phyloP scores from a whole-genome alignment of 1,140 invertebrate species.

The Argopecten irradians region DNA sequence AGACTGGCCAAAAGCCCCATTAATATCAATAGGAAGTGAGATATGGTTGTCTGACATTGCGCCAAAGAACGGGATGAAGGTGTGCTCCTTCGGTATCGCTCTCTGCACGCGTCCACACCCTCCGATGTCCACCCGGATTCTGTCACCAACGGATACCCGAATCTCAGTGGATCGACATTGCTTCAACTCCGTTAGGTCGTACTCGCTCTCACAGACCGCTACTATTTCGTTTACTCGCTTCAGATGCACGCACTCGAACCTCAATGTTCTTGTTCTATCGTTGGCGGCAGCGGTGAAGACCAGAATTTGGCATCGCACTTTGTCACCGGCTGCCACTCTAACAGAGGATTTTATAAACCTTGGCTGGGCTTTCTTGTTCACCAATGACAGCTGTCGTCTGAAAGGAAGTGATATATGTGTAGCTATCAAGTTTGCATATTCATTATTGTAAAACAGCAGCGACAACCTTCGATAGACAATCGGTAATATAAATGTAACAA shows the following conservation, averaged over 20 bases:
- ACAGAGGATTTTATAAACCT: background rate
- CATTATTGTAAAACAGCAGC: no score
- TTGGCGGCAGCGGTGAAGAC: background rate
- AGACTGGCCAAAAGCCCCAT: background rate
- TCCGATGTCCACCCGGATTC: background rate
- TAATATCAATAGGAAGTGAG: background rate
- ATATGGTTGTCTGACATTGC: background rate
- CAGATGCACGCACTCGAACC: background rate
- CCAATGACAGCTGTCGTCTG: background rate
- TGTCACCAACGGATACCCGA: background rate
- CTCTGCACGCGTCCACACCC: background rate
- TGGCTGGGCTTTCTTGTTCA: background rate
- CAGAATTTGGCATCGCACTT: background rate
- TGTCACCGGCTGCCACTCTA: background rate
- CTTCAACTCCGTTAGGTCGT: background rate
- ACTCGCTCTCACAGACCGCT: background rate
- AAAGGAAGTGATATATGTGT: background rate
- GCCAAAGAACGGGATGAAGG: background rate
- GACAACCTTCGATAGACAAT: no score
- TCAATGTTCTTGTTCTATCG: background rate
- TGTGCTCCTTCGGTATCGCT: background rate
- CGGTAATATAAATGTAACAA: no score
- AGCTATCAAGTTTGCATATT: no score
- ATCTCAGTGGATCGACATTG: background rate
- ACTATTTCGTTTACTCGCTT: background rate